These are phyloP conservation scores for Amblyornis subalaris DNA, from an alignment of 2,113 vertebrate species.

Conservation along the genomic window DNA sequence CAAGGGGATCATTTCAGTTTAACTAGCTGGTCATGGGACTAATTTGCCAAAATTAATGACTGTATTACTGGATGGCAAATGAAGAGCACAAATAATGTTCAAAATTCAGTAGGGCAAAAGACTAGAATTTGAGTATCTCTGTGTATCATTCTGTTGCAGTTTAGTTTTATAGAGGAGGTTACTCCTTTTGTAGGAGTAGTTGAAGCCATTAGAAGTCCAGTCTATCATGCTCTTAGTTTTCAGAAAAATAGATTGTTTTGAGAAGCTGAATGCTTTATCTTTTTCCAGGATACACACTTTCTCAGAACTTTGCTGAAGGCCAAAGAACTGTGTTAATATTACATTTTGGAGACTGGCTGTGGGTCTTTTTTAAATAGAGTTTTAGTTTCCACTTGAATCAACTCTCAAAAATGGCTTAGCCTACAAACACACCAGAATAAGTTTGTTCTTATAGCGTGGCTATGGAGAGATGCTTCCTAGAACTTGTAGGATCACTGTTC, in stretches of 20 bases:
- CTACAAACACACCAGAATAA: background rate
- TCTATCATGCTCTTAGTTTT: background rate
- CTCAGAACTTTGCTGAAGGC: background rate
- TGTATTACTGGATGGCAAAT: background rate
- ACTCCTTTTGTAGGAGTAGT: background rate
- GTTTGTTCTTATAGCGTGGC: background rate
- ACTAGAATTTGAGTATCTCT: background rate
- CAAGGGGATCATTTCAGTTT: background rate
- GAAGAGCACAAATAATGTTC: background rate
- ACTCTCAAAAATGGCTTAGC: background rate
- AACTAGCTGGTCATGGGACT: background rate
- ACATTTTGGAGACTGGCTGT: background rate
- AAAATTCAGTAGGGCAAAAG: background rate
- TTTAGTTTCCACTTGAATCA: background rate
- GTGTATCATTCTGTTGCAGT: background rate
- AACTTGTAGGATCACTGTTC: background rate
- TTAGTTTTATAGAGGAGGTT: background rate
- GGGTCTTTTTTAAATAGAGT: background rate
- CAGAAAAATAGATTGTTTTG: background rate
- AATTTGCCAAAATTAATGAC: background rate
- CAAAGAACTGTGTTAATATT: background rate
- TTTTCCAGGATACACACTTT: background rate
- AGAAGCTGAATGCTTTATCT: background rate
- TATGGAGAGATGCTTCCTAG: background rate
- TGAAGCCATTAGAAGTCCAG: background rate